Evolutionary conservation across 2,113 vertebrate species (phyloP), one percentile per base, ranked within the genome.

Genomic region (Passer domesticus): DNA sequence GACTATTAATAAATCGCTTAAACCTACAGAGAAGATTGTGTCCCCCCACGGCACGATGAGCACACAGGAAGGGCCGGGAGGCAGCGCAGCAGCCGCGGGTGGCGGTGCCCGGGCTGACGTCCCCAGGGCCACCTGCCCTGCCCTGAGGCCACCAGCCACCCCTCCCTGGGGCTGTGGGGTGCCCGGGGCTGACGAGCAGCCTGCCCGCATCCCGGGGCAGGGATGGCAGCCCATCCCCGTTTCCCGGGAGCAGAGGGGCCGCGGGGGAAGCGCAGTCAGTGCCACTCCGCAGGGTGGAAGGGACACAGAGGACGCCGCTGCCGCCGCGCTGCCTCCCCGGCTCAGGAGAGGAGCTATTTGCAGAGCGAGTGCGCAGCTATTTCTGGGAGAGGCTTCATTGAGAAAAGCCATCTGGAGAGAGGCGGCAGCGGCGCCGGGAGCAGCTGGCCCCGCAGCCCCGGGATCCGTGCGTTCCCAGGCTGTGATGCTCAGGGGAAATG

Each of bases 1-100:
- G 92, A 31, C 96, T 96, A 93, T 89, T 96, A 96, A 97, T 97
- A 97, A 97, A 97, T 96, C 92, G 70, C 86, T 89, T 97, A 96
- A 82, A 79, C 91, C 49, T 60, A 73, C 23, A 52, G 52, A 60
- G 63, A 44, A 70, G 77, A 83, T 70, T 64, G 62, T 66, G 33
- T 63, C 78, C 23, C 50, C 28, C 24, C 11, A 11, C 33, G 73
- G 64, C 66, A 39, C 69, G 79, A 84, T 39, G 88, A 97, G 68
- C 46, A 25, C 12, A 13, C 68, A 11, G 82, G 91, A 78, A 68
- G 31, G 56, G 50, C 47, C n/a, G 24, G 7, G 15, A 94, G 90
- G 84, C 52, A 41, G 75, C 5, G 3, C 53, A 47, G 66, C 47
- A 41, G 66, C 73, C 49, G 73, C 20, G 19, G 33, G 20, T 4